Conservation (phyloP, 2,888 invertebrate species). For the Dorcus hopei region DNA sequence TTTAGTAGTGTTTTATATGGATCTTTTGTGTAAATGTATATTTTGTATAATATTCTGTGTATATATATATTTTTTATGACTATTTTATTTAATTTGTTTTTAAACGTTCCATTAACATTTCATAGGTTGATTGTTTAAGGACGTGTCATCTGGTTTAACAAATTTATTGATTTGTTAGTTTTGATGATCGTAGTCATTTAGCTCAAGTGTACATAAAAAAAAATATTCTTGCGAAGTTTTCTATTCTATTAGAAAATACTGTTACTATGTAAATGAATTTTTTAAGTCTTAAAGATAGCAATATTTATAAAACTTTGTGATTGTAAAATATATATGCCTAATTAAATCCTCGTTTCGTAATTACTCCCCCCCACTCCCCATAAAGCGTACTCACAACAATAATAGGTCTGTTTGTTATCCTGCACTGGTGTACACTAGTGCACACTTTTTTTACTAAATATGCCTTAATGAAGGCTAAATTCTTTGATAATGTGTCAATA, state of each 20-base stretch:
- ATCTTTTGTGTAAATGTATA: constrained; percentile 29
- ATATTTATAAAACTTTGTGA: constrained; percentile 52
- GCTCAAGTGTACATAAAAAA: constrained; percentile 48
- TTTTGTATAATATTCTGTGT: constrained; percentile 34
- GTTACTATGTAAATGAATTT: constrained; percentile 47
- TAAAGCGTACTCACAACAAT: too few relatives aligned
- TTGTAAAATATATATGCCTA: constrained; percentile 44
- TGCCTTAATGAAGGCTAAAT: too few relatives aligned
- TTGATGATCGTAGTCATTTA: constrained; percentile 29
- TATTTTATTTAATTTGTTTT: constrained; percentile 14
- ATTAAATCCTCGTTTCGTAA: constrained; percentile 8
- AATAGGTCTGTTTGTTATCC: too few relatives aligned
- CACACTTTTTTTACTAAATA: too few relatives aligned
- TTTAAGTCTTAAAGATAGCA: constrained; percentile 51
- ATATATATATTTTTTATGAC: constrained; percentile 22
- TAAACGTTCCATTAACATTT: constrained; percentile 18
- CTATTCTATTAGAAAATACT: constrained; percentile 45
- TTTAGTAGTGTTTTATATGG: constrained; percentile 31
- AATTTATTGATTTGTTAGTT: constrained; percentile 7
- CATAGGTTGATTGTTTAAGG: constrained; percentile 5
- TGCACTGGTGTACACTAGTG: too few relatives aligned
- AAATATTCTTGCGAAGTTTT: constrained; percentile 46
- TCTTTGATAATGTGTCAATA: too few relatives aligned
- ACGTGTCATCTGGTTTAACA: constrained; percentile 1
- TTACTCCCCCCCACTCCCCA: too few relatives aligned